These are phyloP conservation scores for Teleopsis dalmanni DNA, from an alignment of 1,140 invertebrate genomes.

Conservation along the genomic window DNA sequence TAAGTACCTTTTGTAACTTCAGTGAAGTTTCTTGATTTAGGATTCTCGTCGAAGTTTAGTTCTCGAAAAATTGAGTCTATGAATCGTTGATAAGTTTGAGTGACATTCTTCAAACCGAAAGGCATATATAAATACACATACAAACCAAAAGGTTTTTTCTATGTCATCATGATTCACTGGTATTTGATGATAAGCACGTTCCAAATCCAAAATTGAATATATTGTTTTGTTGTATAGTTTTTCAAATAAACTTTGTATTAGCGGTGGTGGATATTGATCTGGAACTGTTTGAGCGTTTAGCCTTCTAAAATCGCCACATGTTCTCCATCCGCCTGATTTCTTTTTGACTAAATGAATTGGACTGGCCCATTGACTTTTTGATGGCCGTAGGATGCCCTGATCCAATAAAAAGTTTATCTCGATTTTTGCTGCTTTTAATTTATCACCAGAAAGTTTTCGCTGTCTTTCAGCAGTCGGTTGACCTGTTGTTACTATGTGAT, in stretches of 20 bases:
- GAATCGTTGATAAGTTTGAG: conserved; percentile 46
- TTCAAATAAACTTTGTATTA: not conserved
- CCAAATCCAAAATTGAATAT: conserved; percentile 47
- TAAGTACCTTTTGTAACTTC: too few relatives aligned
- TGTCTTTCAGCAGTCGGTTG: conserved; percentile 28
- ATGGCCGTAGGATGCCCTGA: conserved; percentile 33
- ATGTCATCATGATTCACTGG: conserved; percentile 31
- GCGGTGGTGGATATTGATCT: not conserved
- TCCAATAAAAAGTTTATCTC: conserved; percentile 14
- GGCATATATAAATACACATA: conserved; percentile 40
- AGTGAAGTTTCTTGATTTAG: too few relatives aligned
- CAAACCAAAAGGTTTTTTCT: conserved; percentile 38
- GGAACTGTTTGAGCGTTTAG: conserved; percentile 29
- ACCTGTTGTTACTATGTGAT: conserved; percentile 25
- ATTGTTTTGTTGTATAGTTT: conserved; percentile 13
- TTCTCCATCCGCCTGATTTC: conserved; percentile 27
- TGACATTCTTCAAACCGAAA: conserved; percentile 36
- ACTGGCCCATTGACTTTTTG: conserved; percentile 42
- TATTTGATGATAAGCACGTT: conserved; percentile 47
- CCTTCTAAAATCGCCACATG: conserved; percentile 43
- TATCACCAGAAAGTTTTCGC: conserved; percentile 34
- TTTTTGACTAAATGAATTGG: conserved; percentile 43
- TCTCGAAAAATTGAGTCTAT: conserved; percentile 44
- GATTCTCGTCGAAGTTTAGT: conserved; percentile 29
- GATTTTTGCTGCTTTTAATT: conserved; percentile 18